These are phyloP conservation scores for Erinaceus europaeus DNA, from an alignment of 2,113 vertebrate species.

Conservation along the genomic window DNA sequence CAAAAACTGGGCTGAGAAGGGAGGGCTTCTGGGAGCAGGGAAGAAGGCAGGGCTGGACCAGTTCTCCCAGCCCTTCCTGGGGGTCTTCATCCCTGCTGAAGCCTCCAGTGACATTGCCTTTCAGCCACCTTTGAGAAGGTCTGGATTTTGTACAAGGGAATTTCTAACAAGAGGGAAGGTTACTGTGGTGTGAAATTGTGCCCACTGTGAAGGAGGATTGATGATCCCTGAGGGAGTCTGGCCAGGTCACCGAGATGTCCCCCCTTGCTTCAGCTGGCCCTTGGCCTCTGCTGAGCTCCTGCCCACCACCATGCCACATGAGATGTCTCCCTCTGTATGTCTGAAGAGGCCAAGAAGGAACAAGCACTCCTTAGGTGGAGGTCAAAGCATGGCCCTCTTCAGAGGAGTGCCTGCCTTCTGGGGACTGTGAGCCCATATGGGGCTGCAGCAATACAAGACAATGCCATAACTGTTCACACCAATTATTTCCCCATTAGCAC, in stretches of 20 bases:
- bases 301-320: not conserved
- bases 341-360: not conserved
- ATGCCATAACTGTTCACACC: slow-evolving; percentile 64
- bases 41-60: slow-evolving; percentile 10
- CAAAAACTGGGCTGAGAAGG: slow-evolving; percentile 70
- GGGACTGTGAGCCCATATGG: not conserved
- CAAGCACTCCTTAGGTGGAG: not conserved
- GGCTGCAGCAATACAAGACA: slow-evolving; percentile 52
- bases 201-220: slow-evolving; percentile 40
- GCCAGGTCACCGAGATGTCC: not conserved
- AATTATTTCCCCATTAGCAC: slow-evolving; percentile 71
- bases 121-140: slow-evolving; percentile 52
- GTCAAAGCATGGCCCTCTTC: not conserved
- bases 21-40: slow-evolving; percentile 59
- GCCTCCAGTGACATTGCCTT: not conserved
- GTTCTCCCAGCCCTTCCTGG: not conserved
- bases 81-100: not conserved
- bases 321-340: not conserved
- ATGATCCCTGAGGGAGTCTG: slow-evolving; percentile 62
- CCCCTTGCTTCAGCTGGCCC: not conserved
- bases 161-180: slow-evolving; percentile 59
- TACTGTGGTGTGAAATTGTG: slow-evolving; percentile 64
- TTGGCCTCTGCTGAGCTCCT: not conserved
- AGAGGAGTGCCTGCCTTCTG: not conserved
- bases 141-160: slow-evolving; percentile 60